These are phyloP conservation scores for Ceyx melanurus DNA, from an alignment of 2,113 vertebrate species.

Conservation along the genomic window DNA sequence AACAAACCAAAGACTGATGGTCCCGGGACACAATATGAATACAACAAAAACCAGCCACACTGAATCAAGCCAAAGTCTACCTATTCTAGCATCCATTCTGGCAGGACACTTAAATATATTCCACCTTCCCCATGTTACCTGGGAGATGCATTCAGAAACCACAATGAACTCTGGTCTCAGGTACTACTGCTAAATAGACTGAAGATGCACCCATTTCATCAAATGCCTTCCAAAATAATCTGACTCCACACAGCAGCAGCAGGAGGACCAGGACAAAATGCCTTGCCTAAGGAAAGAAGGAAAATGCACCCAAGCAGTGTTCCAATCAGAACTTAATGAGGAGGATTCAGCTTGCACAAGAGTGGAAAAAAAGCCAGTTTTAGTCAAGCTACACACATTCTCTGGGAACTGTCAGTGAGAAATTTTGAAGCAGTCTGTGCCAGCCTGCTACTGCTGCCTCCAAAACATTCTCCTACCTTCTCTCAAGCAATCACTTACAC, in stretches of 20 bases:
- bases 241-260: background rate
- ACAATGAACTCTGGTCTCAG: background rate
- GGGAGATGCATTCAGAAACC: background rate
- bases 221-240: background rate
- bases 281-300: background rate
- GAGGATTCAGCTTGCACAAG: background rate
- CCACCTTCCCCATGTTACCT: accelerated
- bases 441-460: background rate
- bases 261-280: background rate
- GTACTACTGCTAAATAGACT: background rate
- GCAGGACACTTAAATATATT: background rate
- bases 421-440: background rate
- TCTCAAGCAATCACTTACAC: background rate
- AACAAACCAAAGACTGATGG: background rate
- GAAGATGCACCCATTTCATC: background rate
- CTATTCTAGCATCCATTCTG: background rate
- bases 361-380: background rate
- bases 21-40: accelerated
- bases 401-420: background rate
- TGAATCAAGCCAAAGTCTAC: background rate
- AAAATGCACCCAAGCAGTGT: background rate
- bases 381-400: background rate
- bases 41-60: background rate
- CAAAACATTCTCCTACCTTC: background rate
- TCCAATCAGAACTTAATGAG: background rate